Evolutionary conservation across 2,113 vertebrate genomes (phyloP).

Genomic region (Scartelaos histophorus): DNA sequence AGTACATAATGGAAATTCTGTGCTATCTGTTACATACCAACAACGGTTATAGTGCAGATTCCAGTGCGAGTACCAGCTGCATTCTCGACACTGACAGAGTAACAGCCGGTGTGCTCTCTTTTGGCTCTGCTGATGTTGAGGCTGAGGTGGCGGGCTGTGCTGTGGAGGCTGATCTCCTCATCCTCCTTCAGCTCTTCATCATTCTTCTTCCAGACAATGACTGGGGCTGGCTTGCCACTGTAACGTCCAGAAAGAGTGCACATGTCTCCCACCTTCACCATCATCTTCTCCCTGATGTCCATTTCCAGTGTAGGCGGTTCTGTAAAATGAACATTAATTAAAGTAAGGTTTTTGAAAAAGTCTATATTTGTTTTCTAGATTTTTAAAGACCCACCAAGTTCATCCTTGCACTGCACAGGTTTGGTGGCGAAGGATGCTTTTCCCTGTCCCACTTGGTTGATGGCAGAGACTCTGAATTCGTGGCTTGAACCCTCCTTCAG

Average conservation of each 20-base stretch:
- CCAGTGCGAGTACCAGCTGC: slow-evolving; percentile 87
- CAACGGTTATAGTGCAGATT: slow-evolving; percentile 87
- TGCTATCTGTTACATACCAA: slow-evolving; percentile 80
- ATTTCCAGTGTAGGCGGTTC: slow-evolving; percentile 92
- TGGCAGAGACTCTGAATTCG: slow-evolving; percentile 93
- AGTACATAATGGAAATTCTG: neutral
- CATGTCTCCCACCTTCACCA: slow-evolving; percentile 89
- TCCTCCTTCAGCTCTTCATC: slow-evolving; percentile 83
- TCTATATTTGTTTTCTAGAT: neutral
- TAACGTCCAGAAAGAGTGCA: slow-evolving; percentile 88
- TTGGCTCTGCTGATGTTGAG: slow-evolving; percentile 85
- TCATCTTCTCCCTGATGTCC: slow-evolving; percentile 89
- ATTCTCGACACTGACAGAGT: slow-evolving; percentile 87
- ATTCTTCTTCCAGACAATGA: slow-evolving; percentile 89
- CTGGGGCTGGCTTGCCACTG: slow-evolving; percentile 87
- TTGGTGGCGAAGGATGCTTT: slow-evolving; percentile 95
- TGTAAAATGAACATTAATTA: slow-evolving; percentile 46
- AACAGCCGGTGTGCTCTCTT: slow-evolving; percentile 90
- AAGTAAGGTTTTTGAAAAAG: neutral
- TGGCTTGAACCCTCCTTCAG: slow-evolving; percentile 92
- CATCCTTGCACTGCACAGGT: slow-evolving; percentile 95
- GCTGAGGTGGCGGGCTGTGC: slow-evolving; percentile 82
- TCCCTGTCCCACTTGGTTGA: slow-evolving; percentile 92
- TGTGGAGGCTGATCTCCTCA: slow-evolving; percentile 82
- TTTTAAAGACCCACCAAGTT: slow-evolving; percentile 84